phyloP scores from a whole-genome alignment of 2,888 invertebrate species.

The Trissolcus brochymenae region DNA sequence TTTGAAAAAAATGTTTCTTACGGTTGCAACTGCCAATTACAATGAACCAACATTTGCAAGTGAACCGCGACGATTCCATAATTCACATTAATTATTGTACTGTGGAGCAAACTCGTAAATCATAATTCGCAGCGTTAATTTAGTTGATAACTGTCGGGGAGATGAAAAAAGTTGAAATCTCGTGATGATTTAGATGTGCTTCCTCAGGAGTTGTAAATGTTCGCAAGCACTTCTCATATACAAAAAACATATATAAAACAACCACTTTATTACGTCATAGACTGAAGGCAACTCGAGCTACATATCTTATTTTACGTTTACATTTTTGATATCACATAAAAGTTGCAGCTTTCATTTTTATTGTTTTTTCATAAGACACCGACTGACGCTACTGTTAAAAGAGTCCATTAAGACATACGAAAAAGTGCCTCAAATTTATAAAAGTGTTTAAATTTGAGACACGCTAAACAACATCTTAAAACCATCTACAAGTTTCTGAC shows the following conservation, averaged over 20 bases:
- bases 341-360: background rate
- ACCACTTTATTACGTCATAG: slow-evolving; percentile 12
- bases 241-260: slow-evolving; percentile 34
- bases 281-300: too few relatives aligned
- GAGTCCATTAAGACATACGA: too few relatives aligned
- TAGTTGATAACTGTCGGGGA: slow-evolving; percentile 27
- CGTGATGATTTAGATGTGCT: slow-evolving; percentile 30
- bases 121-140: slow-evolving; percentile 37
- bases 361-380: too few relatives aligned
- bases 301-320: too few relatives aligned
- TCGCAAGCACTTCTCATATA: slow-evolving; percentile 1
- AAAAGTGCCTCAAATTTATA: too few relatives aligned
- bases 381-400: too few relatives aligned
- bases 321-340: background rate
- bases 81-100: slow-evolving; percentile 42
- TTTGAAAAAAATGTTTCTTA: background rate
- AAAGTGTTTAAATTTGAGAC: too few relatives aligned
- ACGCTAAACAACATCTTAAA: too few relatives aligned
- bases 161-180: slow-evolving; percentile 14
- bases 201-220: slow-evolving; percentile 27
- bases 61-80: slow-evolving; percentile 19
- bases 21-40: background rate
- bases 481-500: too few relatives aligned
- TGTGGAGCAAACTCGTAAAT: slow-evolving; percentile 19
- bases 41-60: slow-evolving; percentile 3